Percentiles rank a stretch among this genome's conserved stretches.
Evolutionary conservation across 1,140 invertebrate genomes (phyloP).

Genomic region (Drosophila tropicalis): DNA sequence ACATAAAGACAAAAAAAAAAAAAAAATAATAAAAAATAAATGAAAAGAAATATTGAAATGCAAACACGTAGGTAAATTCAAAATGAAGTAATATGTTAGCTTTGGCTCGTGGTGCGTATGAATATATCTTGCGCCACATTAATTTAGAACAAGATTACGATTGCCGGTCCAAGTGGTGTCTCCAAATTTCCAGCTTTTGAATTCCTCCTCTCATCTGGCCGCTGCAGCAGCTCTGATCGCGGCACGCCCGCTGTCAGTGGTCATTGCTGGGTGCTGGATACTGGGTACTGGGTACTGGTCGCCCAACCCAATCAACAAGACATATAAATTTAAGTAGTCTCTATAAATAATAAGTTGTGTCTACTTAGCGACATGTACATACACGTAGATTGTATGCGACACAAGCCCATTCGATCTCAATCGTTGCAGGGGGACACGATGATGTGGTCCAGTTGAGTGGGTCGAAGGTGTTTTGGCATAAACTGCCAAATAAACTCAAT

Average conservation of each 20-base stretch:
- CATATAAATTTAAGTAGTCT: conserved; percentile 67
- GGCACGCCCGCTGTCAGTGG: conserved; percentile 71
- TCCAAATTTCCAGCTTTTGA: conserved; percentile 18
- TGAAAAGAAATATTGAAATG: conserved; percentile 15
- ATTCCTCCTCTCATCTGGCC: conserved; percentile 13
- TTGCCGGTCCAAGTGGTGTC: conserved; percentile 36
- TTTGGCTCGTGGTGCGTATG: conserved; percentile 24
- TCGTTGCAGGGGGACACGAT: neutral
- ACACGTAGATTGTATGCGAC: conserved; percentile 60
- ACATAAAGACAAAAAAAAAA: neutral
- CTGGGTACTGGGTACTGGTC: conserved; percentile 30
- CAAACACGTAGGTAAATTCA: conserved; percentile 70
- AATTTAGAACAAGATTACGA: conserved; percentile 74
- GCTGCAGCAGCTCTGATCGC: neutral
- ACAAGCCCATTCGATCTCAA: conserved; percentile 15
- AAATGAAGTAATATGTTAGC: conserved; percentile 71
- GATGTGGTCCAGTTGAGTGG: neutral
- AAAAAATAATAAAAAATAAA: neutral
- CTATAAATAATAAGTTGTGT: conserved; percentile 79
- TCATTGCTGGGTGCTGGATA: conserved; percentile 26
- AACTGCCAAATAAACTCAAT: conserved; percentile 2
- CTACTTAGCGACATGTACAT: conserved; percentile 78
- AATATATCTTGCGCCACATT: conserved; percentile 71
- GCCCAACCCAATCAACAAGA: conserved; percentile 71
- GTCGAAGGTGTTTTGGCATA: conserved; percentile 19